Evolutionary conservation across 2,797 vertebrate genomes (phyloP), one percentile per base, ranked within the genome.

Genomic region (Lophius americanus): DNA sequence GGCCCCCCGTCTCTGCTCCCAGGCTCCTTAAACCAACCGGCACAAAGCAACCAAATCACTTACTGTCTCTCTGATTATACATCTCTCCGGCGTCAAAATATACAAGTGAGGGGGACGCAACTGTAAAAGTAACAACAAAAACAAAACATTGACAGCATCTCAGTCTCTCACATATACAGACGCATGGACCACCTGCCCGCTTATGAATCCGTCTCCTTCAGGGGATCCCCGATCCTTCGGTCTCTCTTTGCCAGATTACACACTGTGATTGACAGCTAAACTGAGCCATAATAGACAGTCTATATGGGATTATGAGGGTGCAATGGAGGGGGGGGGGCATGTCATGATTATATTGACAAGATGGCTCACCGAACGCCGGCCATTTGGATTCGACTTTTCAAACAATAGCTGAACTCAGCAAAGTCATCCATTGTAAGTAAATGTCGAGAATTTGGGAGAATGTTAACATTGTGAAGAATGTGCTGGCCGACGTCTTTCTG

Each of bases 401-500:
- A 84, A 91, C 86, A 91, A 88, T 73, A 44, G 79, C 64, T 35
- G 47, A 64, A 65, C 65, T 33, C 57, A 78, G 82, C 62, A 66
- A 76, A 74, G 82, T 68, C 80, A 60, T 41, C 88, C 76, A 89
- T 91, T 91, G 87, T 89, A 71, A 81, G 85, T 79, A 85, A 89
- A 89, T 83, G 85, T 89, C 64, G 78, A 84, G 89, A 92, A 90
- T 91, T 88, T 76, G 79, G 76, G 83, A 89, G 87, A 94, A 92
- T 92, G 92, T 91, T 92, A 92, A 91, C 87, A 90, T 86, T 92
- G 91, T 88, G 77, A 92, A 88, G 90, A 94, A 93, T 93, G 89
- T 90, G 87, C 86, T 85, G 72, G 74, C 74, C 86, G 92, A 90
- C 87, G 79, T 90, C 76, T 85, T 49, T 53, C 44, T 92, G 88